Conservation (phyloP, 1,140 invertebrate species). For the Dolichoris vasculosae region DNA sequence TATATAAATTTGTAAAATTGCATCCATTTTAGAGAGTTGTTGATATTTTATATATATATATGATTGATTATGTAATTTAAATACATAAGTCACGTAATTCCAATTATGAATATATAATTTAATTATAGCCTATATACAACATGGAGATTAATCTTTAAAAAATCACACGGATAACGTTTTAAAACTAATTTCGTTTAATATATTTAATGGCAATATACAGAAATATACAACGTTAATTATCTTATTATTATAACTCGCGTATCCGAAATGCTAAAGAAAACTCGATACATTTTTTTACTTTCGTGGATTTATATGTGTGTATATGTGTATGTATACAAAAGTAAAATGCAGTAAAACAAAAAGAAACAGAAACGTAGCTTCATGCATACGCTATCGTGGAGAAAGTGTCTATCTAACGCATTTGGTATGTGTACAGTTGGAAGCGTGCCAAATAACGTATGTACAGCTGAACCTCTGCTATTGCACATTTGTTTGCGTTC, state of each 20-base stretch:
- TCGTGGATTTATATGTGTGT: no score
- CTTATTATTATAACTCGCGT: not conserved
- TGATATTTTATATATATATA: no score
- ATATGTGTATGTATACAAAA: not conserved
- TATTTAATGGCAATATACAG: not conserved
- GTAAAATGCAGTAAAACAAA: not conserved
- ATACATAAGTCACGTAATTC: no score
- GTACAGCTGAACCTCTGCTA: conserved; percentile 54
- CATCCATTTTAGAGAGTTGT: no score
- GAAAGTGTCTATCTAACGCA: conserved; percentile 30
- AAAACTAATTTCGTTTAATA: no score
- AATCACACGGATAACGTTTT: not conserved
- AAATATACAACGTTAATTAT: conserved; percentile 6
- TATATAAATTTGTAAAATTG: no score
- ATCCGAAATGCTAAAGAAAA: not conserved
- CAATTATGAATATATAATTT: no score
- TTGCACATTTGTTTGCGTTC: conserved; percentile 59
- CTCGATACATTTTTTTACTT: not conserved
- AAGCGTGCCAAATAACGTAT: conserved; percentile 64
- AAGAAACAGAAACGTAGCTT: conserved; percentile 56
- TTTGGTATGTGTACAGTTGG: conserved; percentile 56
- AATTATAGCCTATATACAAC: no score
- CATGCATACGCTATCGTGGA: conserved; percentile 52
- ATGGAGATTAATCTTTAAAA: not conserved
- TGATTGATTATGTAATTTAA: no score